Conservation (phyloP, 2,797 vertebrate genomes). For the Neoniphon sammara region DNA sequence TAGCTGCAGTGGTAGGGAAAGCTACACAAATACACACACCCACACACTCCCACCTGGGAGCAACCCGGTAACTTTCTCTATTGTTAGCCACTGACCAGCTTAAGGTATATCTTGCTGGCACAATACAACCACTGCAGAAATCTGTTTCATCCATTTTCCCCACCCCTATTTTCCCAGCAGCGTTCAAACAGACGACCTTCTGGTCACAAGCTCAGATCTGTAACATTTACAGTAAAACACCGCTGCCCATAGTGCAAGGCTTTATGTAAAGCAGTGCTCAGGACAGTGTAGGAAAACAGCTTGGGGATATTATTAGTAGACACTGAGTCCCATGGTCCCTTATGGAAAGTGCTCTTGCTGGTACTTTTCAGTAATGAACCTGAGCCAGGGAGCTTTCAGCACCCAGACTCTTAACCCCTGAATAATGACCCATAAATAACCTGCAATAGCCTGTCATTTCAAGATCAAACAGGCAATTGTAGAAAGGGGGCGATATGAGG, state of each 20-base stretch:
- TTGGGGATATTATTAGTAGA: conserved; percentile 43
- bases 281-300: conserved; percentile 18
- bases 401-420: conserved; percentile 13
- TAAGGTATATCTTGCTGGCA: background rate
- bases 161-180: too few relatives aligned
- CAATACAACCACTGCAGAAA: background rate
- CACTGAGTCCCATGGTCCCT: conserved; percentile 32
- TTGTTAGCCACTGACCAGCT: background rate
- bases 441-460: conserved; percentile 13
- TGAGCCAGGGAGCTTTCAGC: conserved; percentile 21
- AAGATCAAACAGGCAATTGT: conserved; percentile 8
- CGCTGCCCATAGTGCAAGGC: background rate
- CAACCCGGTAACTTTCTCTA: too few relatives aligned
- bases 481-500: background rate
- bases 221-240: background rate
- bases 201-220: background rate
- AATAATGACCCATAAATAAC: conserved; percentile 46
- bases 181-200: background rate
- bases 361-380: conserved; percentile 38
- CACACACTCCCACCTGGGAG: conserved; percentile 1
- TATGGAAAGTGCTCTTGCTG: conserved; percentile 35
- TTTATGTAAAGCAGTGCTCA: background rate
- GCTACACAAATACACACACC: background rate
- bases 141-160: too few relatives aligned
- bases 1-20: background rate